Percentiles rank a stretch among this genome's conserved stretches.
These are phyloP conservation scores for Neolamprologus caudopunctatus DNA, from an alignment of 2,113 vertebrate species.

Conservation along the genomic window DNA sequence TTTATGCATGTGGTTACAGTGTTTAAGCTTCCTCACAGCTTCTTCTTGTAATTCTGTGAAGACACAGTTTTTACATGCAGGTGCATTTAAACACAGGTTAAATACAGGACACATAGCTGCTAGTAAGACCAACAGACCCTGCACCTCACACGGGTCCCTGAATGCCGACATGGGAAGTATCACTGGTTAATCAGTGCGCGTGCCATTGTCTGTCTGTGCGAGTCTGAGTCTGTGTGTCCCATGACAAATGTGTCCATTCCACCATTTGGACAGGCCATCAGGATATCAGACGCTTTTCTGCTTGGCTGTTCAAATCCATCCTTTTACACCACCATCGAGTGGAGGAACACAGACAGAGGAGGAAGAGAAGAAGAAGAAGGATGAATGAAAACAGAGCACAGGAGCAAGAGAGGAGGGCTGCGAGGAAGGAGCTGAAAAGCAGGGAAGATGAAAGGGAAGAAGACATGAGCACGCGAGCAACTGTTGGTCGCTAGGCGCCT, in stretches of 20 bases:
- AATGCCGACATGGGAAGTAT: neutral
- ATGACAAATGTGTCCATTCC: neutral
- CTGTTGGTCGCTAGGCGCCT: constrained; percentile 40
- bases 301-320: neutral
- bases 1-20: neutral
- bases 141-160: neutral
- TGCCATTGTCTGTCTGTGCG: neutral
- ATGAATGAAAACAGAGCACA: neutral
- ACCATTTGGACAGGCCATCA: neutral
- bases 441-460: neutral
- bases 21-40: neutral
- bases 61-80: neutral
- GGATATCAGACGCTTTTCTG: neutral
- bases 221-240: neutral
- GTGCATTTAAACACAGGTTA: neutral
- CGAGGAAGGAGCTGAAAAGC: neutral
- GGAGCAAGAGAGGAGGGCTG: neutral
- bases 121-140: neutral
- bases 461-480: constrained; percentile 17
- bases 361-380: neutral
- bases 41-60: neutral
- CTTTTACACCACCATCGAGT: neutral
- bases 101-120: neutral
- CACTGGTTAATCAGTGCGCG: neutral
- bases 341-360: neutral